Percentiles rank a stretch among this genome's conserved stretches.
Conservation (phyloP, 2,888 invertebrate species). For the Ectobius pallidus region DNA sequence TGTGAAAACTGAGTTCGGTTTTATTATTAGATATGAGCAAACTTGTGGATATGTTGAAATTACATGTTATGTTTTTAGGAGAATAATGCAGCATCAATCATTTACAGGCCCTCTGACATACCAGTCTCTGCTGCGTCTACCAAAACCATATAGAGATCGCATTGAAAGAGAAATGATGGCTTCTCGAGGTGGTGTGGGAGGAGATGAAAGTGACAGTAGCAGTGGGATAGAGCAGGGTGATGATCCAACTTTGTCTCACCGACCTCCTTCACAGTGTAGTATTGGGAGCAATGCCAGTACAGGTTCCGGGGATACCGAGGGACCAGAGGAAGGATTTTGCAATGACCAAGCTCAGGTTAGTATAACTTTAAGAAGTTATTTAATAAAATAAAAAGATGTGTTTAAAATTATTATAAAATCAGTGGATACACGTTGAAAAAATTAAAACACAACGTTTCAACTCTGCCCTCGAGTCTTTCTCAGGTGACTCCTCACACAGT, state of each 20-base stretch:
- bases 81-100: background rate
- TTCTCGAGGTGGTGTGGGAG: conserved; percentile 66
- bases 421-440: too few relatives aligned
- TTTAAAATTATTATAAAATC: too few relatives aligned
- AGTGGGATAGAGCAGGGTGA: conserved; percentile 54
- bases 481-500: too few relatives aligned
- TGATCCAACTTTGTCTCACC: conserved; percentile 31
- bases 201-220: conserved; percentile 62
- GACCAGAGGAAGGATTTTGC: conserved; percentile 67
- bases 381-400: too few relatives aligned
- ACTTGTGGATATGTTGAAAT: too few relatives aligned
- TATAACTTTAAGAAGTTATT: too few relatives aligned
- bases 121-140: conserved; percentile 80
- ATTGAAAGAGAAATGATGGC: conserved; percentile 46
- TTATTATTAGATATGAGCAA: too few relatives aligned
- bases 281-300: conserved; percentile 41
- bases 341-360: conserved; percentile 36
- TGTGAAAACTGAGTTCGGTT: too few relatives aligned
- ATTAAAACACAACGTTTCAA: too few relatives aligned
- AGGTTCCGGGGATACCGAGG: conserved; percentile 67
- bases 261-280: conserved; percentile 37
- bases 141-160: conserved; percentile 75
- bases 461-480: too few relatives aligned
- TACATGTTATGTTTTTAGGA: too few relatives aligned
- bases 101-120: conserved; percentile 71